Conservation (phyloP, 2,797 vertebrate genomes). For the Epinephelus awoara region DNA sequence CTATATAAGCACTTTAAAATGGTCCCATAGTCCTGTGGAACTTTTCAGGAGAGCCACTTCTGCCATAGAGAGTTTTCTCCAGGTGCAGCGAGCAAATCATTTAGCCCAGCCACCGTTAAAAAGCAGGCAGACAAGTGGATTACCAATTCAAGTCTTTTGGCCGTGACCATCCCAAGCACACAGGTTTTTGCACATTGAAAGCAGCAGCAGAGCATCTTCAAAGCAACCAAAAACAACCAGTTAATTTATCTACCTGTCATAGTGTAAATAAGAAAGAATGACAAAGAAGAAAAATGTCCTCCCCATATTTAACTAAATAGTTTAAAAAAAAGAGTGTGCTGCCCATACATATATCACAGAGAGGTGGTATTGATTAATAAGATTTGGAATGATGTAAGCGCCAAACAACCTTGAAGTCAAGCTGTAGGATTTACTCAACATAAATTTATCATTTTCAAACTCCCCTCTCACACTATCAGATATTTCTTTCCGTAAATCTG, state of each 20-base stretch:
- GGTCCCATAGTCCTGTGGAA: background rate
- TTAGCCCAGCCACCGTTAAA: background rate
- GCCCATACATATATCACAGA: too few relatives aligned
- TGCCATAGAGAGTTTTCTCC: background rate
- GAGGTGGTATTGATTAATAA: background rate
- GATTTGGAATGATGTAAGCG: background rate
- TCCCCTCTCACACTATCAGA: background rate
- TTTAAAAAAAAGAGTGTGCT: background rate
- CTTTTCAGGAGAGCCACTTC: background rate
- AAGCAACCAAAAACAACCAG: background rate
- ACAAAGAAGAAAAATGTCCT: background rate
- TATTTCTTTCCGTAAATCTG: background rate
- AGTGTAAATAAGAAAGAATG: too few relatives aligned
- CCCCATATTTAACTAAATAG: background rate
- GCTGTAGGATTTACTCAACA: background rate
- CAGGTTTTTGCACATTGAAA: background rate
- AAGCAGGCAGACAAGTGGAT: background rate
- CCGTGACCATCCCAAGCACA: background rate
- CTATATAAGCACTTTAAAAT: background rate
- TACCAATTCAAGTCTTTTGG: background rate
- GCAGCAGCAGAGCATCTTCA: background rate
- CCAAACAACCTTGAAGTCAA: background rate
- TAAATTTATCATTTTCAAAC: background rate
- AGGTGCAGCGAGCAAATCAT: background rate
- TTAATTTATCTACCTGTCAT: background rate